Evolutionary conservation across 1,140 invertebrate genomes (phyloP).

Genomic region (Bombus superbus): DNA sequence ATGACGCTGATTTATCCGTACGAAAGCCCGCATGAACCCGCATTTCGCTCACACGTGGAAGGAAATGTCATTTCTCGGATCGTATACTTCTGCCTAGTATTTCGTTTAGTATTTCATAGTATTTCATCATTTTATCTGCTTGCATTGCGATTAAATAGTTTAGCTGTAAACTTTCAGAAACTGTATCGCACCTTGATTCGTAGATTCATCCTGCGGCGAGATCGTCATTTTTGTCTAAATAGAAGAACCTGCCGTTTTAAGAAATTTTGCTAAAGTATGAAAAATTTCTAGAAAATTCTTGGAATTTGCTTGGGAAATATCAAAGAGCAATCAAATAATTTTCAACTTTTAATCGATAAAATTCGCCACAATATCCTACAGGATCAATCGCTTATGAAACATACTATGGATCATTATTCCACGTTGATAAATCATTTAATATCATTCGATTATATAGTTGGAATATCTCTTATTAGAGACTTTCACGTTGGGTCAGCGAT

Average conservation of each 20-base stretch:
- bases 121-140: conserved; percentile 21
- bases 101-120: neutral
- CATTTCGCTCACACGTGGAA: conserved; percentile 33
- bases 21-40: conserved; percentile 26
- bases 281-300: neutral
- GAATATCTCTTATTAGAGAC: neutral
- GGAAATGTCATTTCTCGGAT: conserved; percentile 36
- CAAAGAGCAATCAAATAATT: neutral
- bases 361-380: neutral
- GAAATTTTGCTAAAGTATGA: neutral
- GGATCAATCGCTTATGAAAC: neutral
- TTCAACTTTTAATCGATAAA: neutral
- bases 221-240: neutral
- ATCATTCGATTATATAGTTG: neutral
- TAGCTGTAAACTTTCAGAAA: neutral
- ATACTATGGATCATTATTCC: neutral
- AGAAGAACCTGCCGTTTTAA: no score
- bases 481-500: conserved; percentile 13
- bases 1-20: conserved; percentile 16
- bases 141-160: conserved; percentile 18
- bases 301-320: neutral
- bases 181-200: neutral
- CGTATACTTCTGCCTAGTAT: neutral
- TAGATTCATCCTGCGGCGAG: no score
- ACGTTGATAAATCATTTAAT: neutral